Percentiles rank a stretch among this genome's conserved stretches.
Conservation (phyloP, 2,797 vertebrate species). For the Rhynchonycteris naso region DNA sequence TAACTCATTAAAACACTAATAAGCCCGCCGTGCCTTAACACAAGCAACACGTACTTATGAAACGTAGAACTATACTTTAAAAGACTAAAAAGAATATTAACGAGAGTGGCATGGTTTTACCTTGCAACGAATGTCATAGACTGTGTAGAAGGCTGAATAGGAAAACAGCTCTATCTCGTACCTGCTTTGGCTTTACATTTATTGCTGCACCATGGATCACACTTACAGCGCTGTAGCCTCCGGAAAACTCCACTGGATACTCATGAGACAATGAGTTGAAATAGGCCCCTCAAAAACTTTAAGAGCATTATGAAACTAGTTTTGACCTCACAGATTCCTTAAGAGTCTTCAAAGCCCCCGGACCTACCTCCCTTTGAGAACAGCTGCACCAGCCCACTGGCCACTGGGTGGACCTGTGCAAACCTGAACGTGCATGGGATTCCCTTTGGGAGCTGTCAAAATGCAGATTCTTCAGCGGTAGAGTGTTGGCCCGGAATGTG, state of each 20-base stretch:
- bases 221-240: background rate
- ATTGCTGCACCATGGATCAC: background rate
- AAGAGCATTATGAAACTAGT: background rate
- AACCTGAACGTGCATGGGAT: background rate
- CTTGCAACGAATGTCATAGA: background rate
- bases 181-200: background rate
- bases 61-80: background rate
- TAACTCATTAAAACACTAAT: conserved; percentile 9
- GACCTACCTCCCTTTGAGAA: background rate
- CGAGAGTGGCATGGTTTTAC: background rate
- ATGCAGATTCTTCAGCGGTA: background rate
- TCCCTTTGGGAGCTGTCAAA: background rate
- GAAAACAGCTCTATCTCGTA: background rate
- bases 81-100: background rate
- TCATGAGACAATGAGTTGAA: background rate
- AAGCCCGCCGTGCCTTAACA: background rate
- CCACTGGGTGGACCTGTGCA: background rate
- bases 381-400: background rate
- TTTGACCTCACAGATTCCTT: background rate
- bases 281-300: background rate
- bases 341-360: background rate
- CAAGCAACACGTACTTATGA: background rate
- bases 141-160: background rate
- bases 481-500: too few species aligned
- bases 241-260: background rate